Conservation (phyloP, 2,888 invertebrate genomes). For the Acanthosepion esculentum region DNA sequence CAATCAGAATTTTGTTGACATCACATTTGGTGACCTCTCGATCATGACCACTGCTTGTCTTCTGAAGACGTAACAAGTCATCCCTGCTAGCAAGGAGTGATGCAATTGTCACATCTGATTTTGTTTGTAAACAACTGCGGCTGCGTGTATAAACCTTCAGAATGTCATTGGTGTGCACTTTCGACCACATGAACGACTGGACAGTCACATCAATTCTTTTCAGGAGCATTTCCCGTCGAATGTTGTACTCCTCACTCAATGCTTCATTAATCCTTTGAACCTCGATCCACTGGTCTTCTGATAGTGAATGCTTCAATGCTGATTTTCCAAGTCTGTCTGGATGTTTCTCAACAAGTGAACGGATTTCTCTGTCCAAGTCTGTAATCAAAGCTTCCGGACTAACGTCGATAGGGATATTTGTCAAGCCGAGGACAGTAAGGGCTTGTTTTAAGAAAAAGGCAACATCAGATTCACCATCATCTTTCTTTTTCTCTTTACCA, state of each 20-base stretch:
- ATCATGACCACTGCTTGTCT: slow-evolving; percentile 90
- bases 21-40: slow-evolving; percentile 88
- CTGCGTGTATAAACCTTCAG: slow-evolving; percentile 37
- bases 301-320: slow-evolving; percentile 82
- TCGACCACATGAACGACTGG: slow-evolving; percentile 87
- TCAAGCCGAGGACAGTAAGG: background rate
- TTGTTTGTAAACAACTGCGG: background rate
- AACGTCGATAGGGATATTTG: background rate
- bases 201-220: slow-evolving; percentile 95
- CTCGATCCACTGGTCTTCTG: slow-evolving; percentile 87
- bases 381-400: background rate
- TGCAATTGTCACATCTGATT: background rate
- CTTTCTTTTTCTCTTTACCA: background rate
- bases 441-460: slow-evolving; percentile 8
- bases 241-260: slow-evolving; percentile 86
- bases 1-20: slow-evolving; percentile 92
- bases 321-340: slow-evolving; percentile 83
- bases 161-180: slow-evolving; percentile 52
- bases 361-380: background rate
- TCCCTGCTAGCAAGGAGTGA: background rate
- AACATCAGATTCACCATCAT: slow-evolving; percentile 24
- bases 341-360: slow-evolving; percentile 62
- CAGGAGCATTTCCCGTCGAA: slow-evolving; percentile 89
- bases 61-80: slow-evolving; percentile 85
- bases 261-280: slow-evolving; percentile 83